Evolutionary conservation across 2,888 invertebrate species (phyloP).

Genomic region (Orthosia gothica): DNA sequence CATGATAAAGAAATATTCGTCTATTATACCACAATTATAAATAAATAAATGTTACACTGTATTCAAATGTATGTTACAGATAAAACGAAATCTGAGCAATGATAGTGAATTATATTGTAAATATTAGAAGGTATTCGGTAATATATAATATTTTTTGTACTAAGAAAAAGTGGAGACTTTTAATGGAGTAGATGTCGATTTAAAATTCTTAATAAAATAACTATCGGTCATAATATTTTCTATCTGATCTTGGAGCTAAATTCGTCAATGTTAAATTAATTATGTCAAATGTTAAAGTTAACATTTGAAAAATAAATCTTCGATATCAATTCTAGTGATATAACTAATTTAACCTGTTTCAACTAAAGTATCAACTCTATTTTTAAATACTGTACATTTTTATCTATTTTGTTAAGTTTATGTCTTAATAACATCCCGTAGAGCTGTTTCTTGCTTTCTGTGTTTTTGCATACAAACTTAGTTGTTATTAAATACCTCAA

Average conservation of each 20-base stretch:
- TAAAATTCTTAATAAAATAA: slow-evolving; percentile 34
- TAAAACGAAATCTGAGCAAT: slow-evolving; percentile 68
- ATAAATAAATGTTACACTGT: slow-evolving; percentile 73
- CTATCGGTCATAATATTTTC: slow-evolving; percentile 13
- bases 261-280: slow-evolving; percentile 25
- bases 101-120: slow-evolving; percentile 68
- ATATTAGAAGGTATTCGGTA: slow-evolving; percentile 51
- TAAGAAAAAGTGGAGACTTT: slow-evolving; percentile 44
- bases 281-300: slow-evolving; percentile 5
- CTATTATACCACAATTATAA: slow-evolving; percentile 88
- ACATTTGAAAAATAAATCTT: slow-evolving; percentile 18
- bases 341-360: background rate
- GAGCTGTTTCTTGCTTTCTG: background rate
- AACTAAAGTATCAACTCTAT: slow-evolving; percentile 9
- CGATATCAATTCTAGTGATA: slow-evolving; percentile 1
- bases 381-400: background rate
- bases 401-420: slow-evolving; percentile 30
- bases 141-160: slow-evolving; percentile 66
- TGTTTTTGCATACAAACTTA: background rate
- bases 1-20: slow-evolving; percentile 80
- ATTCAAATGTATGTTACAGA: slow-evolving; percentile 73
- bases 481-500: slow-evolving; percentile 15
- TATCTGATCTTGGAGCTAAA: slow-evolving; percentile 23
- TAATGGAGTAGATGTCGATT: slow-evolving; percentile 42
- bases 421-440: background rate